Conservation (phyloP, 2,797 vertebrate species). For the Phoeniculus purpureus region DNA sequence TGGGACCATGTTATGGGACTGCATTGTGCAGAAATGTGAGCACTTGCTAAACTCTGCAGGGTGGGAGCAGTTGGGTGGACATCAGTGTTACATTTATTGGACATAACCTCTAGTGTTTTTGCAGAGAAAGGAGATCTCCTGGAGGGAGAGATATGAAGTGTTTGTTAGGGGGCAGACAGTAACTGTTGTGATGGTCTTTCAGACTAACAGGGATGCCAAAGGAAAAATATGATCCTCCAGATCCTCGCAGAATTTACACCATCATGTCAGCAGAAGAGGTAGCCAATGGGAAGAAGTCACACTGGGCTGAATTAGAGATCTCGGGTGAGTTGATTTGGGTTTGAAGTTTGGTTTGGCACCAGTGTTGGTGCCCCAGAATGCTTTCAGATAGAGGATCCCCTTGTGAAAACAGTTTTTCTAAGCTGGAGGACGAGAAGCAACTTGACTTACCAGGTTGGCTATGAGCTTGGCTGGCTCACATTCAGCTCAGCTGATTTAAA, state of each 20-base stretch:
- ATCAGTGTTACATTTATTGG: fast-evolving
- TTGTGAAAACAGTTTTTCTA: neutral
- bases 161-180: neutral
- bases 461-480: neutral
- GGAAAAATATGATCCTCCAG: slow-evolving; percentile 99
- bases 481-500: neutral
- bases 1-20: fast-evolving
- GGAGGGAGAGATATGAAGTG: fast-evolving
- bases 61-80: neutral
- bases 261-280: slow-evolving; percentile 99
- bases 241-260: slow-evolving; percentile 97
- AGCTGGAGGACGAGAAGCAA: neutral
- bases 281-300: slow-evolving; percentile 94
- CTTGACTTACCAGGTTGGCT: neutral
- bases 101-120: fast-evolving
- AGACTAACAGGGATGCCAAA: slow-evolving; percentile 99
- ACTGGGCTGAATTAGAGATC: slow-evolving; percentile 97
- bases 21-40: neutral
- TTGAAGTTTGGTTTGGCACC: fast-evolving
- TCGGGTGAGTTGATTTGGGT: slow-evolving; percentile 82
- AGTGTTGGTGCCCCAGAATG: fast-evolving
- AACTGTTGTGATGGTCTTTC: neutral
- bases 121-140: neutral
- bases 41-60: neutral
- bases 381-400: neutral